Percentiles rank a stretch among this genome's conserved stretches.
Evolutionary conservation across 2,113 vertebrate genomes (phyloP).

Genomic region (Clarias gariepinus): DNA sequence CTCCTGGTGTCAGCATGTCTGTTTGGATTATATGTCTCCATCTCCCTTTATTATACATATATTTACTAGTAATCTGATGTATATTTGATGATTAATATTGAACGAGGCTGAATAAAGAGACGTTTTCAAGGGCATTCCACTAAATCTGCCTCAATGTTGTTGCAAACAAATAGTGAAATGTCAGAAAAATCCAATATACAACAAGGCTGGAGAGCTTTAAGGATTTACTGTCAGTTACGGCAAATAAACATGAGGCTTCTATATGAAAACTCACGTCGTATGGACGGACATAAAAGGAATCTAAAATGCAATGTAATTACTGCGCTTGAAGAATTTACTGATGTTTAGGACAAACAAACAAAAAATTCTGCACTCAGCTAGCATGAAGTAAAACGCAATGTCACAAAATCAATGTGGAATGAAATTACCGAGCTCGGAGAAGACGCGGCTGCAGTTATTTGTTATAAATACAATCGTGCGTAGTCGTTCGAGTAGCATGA

Average conservation of each 20-base stretch:
- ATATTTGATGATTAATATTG: neutral
- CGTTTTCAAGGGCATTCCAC: neutral
- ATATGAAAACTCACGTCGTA: neutral
- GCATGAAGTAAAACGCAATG: neutral
- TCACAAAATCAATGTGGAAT: neutral
- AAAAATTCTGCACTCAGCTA: neutral
- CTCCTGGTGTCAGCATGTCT: neutral
- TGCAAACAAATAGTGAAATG: constrained; percentile 2
- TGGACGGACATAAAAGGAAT: neutral
- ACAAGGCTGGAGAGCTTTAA: neutral
- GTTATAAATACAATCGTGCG: neutral
- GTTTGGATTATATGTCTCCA: neutral
- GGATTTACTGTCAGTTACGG: constrained; percentile 18
- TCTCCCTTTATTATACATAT: neutral
- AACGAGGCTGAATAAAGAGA: neutral
- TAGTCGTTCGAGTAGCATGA: neutral
- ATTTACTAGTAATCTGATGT: neutral
- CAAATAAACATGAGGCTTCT: neutral
- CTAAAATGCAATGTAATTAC: neutral
- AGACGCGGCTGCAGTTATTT: neutral
- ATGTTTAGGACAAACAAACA: neutral
- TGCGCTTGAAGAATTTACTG: neutral
- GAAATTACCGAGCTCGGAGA: neutral
- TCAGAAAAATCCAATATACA: constrained; percentile 14
- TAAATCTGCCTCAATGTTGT: neutral